Percentiles rank a stretch among this genome's conserved stretches.
phyloP scores from a whole-genome alignment of 2,797 vertebrate species.

The Dryobates pubescens region DNA sequence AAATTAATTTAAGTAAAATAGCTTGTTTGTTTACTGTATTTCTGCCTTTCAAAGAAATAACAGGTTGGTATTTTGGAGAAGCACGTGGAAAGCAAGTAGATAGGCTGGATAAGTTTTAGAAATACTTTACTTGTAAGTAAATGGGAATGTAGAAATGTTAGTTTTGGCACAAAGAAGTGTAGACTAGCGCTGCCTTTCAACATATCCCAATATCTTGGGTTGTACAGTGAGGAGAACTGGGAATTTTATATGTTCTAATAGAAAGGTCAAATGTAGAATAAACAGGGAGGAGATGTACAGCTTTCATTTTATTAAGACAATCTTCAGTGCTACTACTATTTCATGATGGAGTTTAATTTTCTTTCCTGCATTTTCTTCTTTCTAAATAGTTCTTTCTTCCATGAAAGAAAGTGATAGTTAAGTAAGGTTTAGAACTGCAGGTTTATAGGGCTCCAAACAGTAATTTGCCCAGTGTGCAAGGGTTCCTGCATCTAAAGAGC shows the following conservation, averaged over 20 bases:
- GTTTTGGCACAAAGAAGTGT: background rate
- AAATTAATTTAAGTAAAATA: background rate
- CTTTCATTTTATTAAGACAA: background rate
- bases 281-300: background rate
- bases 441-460: background rate
- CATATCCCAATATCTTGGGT: background rate
- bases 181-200: background rate
- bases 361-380: background rate
- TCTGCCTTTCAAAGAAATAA: background rate
- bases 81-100: accelerated
- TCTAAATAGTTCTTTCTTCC: background rate
- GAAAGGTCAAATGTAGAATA: background rate
- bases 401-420: background rate
- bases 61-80: background rate
- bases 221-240: background rate
- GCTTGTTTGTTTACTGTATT: background rate
- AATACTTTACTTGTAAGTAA: background rate
- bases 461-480: background rate
- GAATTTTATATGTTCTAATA: background rate
- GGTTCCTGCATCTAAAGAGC: background rate
- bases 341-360: background rate
- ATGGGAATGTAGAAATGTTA: background rate
- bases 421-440: background rate
- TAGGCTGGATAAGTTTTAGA: background rate
- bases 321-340: background rate